These are phyloP conservation scores for Cebus imitator DNA, from an alignment of 2,113 vertebrate genomes.

Conservation along the genomic window DNA sequence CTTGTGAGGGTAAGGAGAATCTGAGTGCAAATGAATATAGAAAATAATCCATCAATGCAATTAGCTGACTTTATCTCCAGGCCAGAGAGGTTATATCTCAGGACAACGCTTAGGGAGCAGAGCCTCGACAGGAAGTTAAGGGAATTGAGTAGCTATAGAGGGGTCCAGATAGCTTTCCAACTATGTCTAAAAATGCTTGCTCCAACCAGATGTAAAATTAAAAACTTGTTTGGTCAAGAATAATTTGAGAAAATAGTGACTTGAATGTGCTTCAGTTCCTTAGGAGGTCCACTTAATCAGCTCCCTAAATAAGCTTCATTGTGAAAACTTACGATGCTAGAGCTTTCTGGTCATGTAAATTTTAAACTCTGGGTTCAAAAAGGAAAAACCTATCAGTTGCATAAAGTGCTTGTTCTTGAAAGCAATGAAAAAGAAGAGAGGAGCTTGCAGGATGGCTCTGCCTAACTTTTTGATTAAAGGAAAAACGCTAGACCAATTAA, in stretches of 20 bases:
- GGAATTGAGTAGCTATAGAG: too few species aligned
- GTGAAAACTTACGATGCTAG: neutral
- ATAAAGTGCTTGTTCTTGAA: neutral
- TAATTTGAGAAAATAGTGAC: neutral
- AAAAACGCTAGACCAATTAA: slow-evolving; percentile 50
- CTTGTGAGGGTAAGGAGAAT: neutral
- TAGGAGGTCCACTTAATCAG: neutral
- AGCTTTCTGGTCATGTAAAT: neutral
- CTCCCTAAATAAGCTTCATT: neutral
- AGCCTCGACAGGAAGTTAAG: neutral
- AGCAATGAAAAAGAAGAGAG: neutral
- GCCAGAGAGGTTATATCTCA: neutral
- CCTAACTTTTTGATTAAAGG: slow-evolving; percentile 58
- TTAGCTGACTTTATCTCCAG: neutral
- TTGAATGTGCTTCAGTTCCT: neutral
- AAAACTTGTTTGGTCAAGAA: neutral
- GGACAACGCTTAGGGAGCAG: neutral
- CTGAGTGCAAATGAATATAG: neutral
- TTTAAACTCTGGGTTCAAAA: neutral
- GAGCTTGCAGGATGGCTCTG: slow-evolving; percentile 1
- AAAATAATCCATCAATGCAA: neutral
- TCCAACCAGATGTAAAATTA: neutral
- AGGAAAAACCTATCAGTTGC: neutral
- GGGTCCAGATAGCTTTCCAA: neutral
- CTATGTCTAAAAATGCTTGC: neutral